A percentile compares a stretch with the other conserved stretches of the same genome.
Evolutionary conservation across 2,888 invertebrate species (phyloP).

Genomic region (Schrankia costaestrigalis): DNA sequence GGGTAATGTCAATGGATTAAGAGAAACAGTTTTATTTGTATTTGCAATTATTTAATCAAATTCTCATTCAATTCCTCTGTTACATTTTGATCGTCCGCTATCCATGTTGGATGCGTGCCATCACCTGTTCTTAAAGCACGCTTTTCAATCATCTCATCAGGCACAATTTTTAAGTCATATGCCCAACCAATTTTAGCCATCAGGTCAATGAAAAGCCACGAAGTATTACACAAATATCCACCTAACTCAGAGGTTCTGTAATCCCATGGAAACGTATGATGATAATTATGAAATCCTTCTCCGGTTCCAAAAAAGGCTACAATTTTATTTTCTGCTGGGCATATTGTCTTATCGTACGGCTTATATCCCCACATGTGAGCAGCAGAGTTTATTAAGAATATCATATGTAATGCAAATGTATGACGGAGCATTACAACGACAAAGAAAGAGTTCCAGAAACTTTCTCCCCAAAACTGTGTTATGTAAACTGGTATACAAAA

Average conservation of each 20-base stretch:
- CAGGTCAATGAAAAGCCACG: not conserved
- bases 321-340: slow-evolving; percentile 30
- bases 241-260: slow-evolving; percentile 21
- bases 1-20: too few species aligned
- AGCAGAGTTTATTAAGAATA: slow-evolving; percentile 83
- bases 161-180: not conserved
- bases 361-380: slow-evolving; percentile 76
- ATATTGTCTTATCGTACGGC: slow-evolving; percentile 60
- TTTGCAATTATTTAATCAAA: too few species aligned
- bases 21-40: too few species aligned
- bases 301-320: slow-evolving; percentile 32
- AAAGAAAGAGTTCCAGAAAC: not conserved
- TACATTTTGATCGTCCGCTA: too few species aligned
- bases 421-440: not conserved
- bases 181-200: not conserved
- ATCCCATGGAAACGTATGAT: slow-evolving; percentile 48
- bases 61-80: too few species aligned
- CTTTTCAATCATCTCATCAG: not conserved
- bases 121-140: not conserved
- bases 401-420: not conserved
- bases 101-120: not conserved
- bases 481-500: not conserved
- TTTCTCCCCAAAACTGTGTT: not conserved
- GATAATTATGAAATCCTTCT: slow-evolving; percentile 51
- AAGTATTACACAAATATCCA: not conserved